Percentiles rank a stretch among this genome's conserved stretches.
Evolutionary conservation across 2,797 vertebrate species (phyloP).

Genomic region (Crenuchus spilurus): DNA sequence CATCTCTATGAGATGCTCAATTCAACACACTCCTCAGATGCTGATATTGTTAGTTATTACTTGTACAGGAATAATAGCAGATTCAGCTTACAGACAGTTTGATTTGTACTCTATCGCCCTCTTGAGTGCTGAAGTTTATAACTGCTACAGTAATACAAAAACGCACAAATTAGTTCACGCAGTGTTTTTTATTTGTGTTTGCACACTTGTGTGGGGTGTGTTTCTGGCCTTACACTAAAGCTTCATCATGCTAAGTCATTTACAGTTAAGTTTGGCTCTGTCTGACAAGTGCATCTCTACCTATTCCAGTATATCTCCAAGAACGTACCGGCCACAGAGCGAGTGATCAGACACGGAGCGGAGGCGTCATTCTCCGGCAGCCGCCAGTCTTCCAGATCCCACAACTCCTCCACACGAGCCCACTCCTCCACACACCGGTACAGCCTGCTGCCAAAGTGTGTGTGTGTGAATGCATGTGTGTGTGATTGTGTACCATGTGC

Average conservation of each 20-base stretch:
- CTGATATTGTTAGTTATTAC: background rate
- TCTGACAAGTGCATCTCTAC: background rate
- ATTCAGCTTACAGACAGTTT: background rate
- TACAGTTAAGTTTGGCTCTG: background rate
- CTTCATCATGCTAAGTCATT: background rate
- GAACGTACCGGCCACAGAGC: slow-evolving; percentile 90
- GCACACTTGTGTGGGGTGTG: background rate
- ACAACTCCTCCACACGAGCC: slow-evolving; percentile 93
- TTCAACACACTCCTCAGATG: background rate
- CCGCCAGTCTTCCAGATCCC: slow-evolving; percentile 93
- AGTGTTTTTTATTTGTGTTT: background rate
- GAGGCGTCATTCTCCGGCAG: slow-evolving; percentile 94
- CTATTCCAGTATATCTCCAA: slow-evolving; percentile 91
- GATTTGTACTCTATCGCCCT: background rate
- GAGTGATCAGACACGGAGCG: slow-evolving; percentile 89
- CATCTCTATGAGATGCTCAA: too few relatives aligned
- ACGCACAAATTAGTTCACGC: too few relatives aligned
- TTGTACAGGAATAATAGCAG: background rate
- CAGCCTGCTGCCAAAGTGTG: slow-evolving; percentile 18
- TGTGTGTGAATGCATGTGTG: slow-evolving; percentile 11
- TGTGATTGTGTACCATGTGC: slow-evolving; percentile 1
- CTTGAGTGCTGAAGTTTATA: background rate
- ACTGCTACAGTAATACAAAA: background rate
- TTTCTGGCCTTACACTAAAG: background rate
- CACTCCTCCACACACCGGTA: slow-evolving; percentile 95